Conservation (phyloP, 2,113 vertebrate genomes). For the Pelvicachromis taeniatus region DNA sequence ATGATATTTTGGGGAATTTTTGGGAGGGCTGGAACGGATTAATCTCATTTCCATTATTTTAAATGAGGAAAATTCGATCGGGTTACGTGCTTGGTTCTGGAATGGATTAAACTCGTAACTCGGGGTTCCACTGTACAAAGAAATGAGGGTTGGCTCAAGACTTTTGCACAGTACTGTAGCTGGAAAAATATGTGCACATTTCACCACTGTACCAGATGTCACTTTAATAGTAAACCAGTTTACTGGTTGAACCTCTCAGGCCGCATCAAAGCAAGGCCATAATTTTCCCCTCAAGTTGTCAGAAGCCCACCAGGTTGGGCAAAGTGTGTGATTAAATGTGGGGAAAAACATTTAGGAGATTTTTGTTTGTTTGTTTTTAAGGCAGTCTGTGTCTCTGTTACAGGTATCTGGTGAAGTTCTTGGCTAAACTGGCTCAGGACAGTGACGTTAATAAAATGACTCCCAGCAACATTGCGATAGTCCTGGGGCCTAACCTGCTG, state of each 20-base stretch:
- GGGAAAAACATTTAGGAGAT: neutral
- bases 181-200: neutral
- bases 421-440: slow-evolving; percentile 90
- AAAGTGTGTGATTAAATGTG: neutral
- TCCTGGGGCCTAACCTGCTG: slow-evolving; percentile 92
- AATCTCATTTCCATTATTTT: no score
- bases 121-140: no score
- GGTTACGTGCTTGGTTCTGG: no score
- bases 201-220: neutral
- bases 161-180: neutral
- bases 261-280: neutral
- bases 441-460: slow-evolving; percentile 97
- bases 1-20: no score
- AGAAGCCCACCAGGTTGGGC: neutral
- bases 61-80: no score
- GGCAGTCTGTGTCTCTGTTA: neutral
- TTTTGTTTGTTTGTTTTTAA: neutral
- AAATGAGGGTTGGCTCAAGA: neutral
- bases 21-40: no score
- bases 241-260: neutral
- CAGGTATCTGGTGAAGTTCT: slow-evolving; percentile 97
- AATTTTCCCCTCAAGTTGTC: neutral
- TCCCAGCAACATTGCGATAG: slow-evolving; percentile 93
- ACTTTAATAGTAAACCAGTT: neutral
- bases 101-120: no score